A percentile compares a stretch with the other conserved stretches of the same genome.
Conservation (phyloP, 2,888 invertebrate species). For the Diarsia dahlii region DNA sequence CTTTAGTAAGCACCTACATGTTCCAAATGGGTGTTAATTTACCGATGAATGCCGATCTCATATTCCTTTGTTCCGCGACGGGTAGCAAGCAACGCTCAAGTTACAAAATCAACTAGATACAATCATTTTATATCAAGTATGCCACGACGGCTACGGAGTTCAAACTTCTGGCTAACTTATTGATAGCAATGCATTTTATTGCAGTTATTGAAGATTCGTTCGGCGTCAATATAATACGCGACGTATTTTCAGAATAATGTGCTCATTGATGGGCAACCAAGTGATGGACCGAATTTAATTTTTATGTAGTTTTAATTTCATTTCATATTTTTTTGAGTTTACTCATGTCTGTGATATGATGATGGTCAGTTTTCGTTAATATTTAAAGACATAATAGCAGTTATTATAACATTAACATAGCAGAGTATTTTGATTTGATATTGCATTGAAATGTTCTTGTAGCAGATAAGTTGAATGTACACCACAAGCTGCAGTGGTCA, state of each 20-base stretch:
- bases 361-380: not conserved
- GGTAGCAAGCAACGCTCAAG: conserved; percentile 53
- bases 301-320: not conserved
- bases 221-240: conserved; percentile 20
- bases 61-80: conserved; percentile 63
- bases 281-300: not conserved
- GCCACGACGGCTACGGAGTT: conserved; percentile 16
- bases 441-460: conserved; percentile 11
- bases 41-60: conserved; percentile 62
- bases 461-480: conserved; percentile 16
- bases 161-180: conserved; percentile 28
- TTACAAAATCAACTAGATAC: conserved; percentile 61
- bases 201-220: conserved; percentile 51
- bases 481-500: conserved; percentile 28
- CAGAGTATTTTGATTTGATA: not conserved
- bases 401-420: not conserved
- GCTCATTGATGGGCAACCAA: not conserved
- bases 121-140: conserved; percentile 57
- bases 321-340: conserved; percentile 3
- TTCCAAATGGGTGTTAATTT: conserved; percentile 61
- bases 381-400: not conserved
- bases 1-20: conserved; percentile 32
- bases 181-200: conserved; percentile 41
- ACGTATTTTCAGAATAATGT: conserved; percentile 4
- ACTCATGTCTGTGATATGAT: not conserved